These are phyloP conservation scores for Nymphalis io DNA, from an alignment of 1,140 invertebrate species.

Conservation along the genomic window DNA sequence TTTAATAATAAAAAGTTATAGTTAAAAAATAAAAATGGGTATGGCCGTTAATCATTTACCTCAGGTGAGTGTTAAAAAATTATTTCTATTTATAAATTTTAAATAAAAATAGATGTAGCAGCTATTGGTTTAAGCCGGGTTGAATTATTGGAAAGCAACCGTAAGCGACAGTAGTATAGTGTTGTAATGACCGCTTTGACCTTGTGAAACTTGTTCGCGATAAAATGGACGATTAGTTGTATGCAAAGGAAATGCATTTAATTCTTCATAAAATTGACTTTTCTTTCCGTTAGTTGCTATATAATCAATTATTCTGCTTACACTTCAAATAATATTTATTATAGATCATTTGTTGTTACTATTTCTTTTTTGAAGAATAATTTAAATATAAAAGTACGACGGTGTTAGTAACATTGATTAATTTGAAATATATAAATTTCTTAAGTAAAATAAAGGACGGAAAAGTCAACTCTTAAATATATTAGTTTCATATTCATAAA, in stretches of 20 bases:
- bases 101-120: constrained; percentile 34
- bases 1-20: constrained; percentile 45
- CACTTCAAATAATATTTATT: no score
- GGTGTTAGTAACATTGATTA: no score
- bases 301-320: no score
- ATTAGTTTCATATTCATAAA: no score
- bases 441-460: no score
- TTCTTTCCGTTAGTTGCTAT: neutral
- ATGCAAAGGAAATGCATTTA: constrained; percentile 5
- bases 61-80: constrained; percentile 58
- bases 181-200: constrained; percentile 80
- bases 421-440: no score
- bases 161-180: constrained; percentile 55
- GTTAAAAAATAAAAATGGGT: constrained; percentile 65
- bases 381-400: no score
- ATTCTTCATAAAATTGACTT: neutral
- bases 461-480: no score
- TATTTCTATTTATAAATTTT: constrained; percentile 46
- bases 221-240: constrained; percentile 62
- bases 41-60: constrained; percentile 72
- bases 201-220: constrained; percentile 78
- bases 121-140: constrained; percentile 48
- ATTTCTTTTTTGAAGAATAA: no score
- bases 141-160: constrained; percentile 74
- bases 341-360: no score